Conservation (phyloP, 37 sponge, comb jelly and placozoan species). For the Corticium candelabrum region DNA sequence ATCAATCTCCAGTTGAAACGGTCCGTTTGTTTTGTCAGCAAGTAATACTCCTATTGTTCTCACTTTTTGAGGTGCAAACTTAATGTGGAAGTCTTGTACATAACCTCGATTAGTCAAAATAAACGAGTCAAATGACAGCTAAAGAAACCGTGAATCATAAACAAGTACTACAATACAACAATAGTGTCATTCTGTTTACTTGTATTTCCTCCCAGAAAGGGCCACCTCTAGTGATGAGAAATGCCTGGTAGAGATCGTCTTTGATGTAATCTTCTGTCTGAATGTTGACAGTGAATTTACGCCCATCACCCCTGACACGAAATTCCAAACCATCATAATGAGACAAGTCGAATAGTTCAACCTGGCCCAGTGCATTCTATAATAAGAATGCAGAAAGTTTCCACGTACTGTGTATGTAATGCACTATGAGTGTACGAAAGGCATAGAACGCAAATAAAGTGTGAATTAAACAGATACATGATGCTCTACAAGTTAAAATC, state of each 20-base stretch:
- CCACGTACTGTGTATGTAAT: too few relatives aligned
- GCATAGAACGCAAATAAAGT: too few relatives aligned
- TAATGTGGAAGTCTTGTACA: constrained; percentile 57
- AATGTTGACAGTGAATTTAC: constrained; percentile 58
- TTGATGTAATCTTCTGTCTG: constrained; percentile 24
- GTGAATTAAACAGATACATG: too few relatives aligned
- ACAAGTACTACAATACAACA: not conserved
- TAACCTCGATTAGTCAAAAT: constrained; percentile 77
- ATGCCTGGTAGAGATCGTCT: constrained; percentile 77
- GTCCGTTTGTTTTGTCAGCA: constrained; percentile 73
- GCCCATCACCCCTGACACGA: constrained; percentile 71
- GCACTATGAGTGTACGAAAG: too few relatives aligned
- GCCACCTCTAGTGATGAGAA: constrained; percentile 84
- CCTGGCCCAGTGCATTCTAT: not conserved
- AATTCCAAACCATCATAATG: constrained; percentile 75
- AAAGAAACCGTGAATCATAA: not conserved
- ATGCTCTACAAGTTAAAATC: too few relatives aligned
- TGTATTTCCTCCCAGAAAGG: constrained; percentile 79
- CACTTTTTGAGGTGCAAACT: constrained; percentile 29
- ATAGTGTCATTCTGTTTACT: constrained; percentile 13
- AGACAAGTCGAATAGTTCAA: constrained; percentile 35
- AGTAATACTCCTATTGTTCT: constrained; percentile 67
- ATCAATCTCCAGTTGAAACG: constrained; percentile 73
- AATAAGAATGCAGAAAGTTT: too few relatives aligned
- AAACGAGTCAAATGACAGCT: constrained; percentile 72